These are phyloP conservation scores for Sylvicapra grimmia DNA, from an alignment of 2,113 vertebrate species.

Conservation along the genomic window DNA sequence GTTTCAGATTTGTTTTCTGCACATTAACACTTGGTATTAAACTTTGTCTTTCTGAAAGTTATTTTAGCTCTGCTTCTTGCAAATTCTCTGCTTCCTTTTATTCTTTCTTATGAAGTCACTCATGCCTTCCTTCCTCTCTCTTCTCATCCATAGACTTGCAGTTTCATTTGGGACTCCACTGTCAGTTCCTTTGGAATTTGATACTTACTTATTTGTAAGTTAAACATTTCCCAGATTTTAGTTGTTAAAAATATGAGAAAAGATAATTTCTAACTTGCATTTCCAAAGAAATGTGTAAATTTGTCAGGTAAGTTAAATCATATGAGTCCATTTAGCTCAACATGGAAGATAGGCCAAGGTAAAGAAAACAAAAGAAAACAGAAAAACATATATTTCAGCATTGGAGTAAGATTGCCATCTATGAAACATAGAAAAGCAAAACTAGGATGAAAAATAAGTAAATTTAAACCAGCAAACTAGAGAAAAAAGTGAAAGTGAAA, in stretches of 20 bases:
- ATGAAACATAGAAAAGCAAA: background rate
- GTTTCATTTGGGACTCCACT: background rate
- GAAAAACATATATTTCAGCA: background rate
- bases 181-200: background rate
- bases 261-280: background rate
- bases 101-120: background rate
- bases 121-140: background rate
- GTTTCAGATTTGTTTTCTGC: background rate
- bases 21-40: background rate
- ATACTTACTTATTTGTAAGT: background rate
- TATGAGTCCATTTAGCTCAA: background rate
- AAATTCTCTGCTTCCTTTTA: background rate
- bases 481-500: background rate
- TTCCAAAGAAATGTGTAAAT: background rate
- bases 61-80: background rate
- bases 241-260: background rate
- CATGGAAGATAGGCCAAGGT: background rate
- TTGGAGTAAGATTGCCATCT: background rate
- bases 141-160: background rate
- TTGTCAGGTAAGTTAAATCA: background rate
- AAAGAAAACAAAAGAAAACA: background rate
- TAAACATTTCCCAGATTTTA: background rate
- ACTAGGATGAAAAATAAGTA: background rate
- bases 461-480: background rate
- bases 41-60: background rate